Evolutionary conservation across 2,888 invertebrate species (phyloP).

Genomic region (Reticulitermes lucifugus): DNA sequence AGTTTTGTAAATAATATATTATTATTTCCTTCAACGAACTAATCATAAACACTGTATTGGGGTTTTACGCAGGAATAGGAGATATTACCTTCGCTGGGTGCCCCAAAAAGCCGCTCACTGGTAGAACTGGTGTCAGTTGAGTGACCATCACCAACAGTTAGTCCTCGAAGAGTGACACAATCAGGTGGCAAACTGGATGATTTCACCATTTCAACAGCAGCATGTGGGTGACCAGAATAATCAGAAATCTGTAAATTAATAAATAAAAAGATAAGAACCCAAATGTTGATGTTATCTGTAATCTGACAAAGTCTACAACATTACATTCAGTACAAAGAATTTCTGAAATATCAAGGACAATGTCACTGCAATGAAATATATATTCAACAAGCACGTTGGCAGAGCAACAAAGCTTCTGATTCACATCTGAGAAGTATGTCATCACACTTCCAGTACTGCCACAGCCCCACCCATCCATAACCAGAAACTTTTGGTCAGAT

Average conservation of each 20-base stretch:
- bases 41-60: neutral
- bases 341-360: too few species aligned
- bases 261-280: neutral
- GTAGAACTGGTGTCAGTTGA: conserved; percentile 67
- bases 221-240: conserved; percentile 37
- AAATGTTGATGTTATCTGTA: too few species aligned
- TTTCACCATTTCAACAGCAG: conserved; percentile 50
- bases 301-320: too few species aligned
- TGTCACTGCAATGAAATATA: too few species aligned
- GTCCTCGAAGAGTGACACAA: conserved; percentile 55
- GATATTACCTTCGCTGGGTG: conserved; percentile 60
- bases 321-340: too few species aligned
- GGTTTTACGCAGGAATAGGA: neutral
- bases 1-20: too few species aligned
- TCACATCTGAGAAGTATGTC: too few species aligned
- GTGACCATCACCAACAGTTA: conserved; percentile 62
- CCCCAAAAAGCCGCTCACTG: conserved; percentile 63
- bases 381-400: too few species aligned
- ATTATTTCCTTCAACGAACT: neutral
- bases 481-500: too few species aligned
- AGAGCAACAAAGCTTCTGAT: too few species aligned
- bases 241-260: conserved; percentile 33
- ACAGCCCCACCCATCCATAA: too few species aligned
- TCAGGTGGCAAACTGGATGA: conserved; percentile 63
- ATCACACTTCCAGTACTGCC: too few species aligned